A percentile compares a stretch with the other conserved stretches of the same genome.
Conservation (phyloP, 2,113 vertebrate genomes). For the Zosterops pallidus region DNA sequence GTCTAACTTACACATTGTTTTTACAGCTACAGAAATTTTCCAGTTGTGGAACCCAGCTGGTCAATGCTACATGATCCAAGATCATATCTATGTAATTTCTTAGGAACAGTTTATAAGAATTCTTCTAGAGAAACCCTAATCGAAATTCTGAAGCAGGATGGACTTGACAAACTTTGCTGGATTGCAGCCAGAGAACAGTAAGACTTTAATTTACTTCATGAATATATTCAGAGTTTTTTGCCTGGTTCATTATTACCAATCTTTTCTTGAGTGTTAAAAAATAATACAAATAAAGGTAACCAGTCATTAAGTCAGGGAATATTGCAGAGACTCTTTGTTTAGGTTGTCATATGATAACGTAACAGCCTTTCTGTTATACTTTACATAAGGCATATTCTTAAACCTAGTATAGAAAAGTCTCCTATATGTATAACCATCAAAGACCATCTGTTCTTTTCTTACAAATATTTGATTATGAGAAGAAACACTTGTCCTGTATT, state of each 20-base stretch:
- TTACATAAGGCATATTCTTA: background rate
- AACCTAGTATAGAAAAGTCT: background rate
- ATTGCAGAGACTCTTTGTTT: background rate
- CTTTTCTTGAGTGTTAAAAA: background rate
- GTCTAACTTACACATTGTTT: background rate
- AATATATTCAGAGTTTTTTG: background rate
- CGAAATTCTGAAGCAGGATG: conserved; percentile 82
- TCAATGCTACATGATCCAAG: conserved; percentile 85
- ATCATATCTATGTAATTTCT: conserved; percentile 90
- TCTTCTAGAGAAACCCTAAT: conserved; percentile 90
- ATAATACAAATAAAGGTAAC: background rate
- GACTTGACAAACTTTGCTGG: conserved; percentile 85
- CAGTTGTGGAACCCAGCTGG: conserved; percentile 84
- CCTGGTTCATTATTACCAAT: background rate
- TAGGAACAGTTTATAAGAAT: conserved; percentile 94
- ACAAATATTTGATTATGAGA: background rate
- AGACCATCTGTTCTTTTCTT: background rate
- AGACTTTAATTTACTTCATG: conserved; percentile 53
- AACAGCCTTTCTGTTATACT: background rate
- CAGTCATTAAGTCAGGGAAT: background rate
- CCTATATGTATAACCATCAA: background rate
- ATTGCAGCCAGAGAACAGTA: conserved; percentile 90
- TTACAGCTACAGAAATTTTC: conserved; percentile 91
- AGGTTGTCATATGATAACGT: background rate
- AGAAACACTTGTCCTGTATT: background rate